Base-by-base conservation (phyloP, 2,888 invertebrate species). In the Hoplodrina blanda region DNA sequence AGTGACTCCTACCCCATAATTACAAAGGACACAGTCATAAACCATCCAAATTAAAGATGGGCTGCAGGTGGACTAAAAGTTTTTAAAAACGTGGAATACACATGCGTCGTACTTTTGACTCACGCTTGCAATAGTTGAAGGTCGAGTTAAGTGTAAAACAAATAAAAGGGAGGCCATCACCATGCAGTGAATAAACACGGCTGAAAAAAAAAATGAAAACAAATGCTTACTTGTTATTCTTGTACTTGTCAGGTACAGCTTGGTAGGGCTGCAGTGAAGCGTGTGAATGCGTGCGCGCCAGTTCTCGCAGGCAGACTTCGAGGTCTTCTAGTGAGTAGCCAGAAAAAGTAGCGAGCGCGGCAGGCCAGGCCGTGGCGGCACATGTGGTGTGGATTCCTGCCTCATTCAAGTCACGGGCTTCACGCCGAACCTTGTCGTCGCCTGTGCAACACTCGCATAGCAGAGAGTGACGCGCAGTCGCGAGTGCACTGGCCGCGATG, bases 221-320 rank as follows among this genome's bases (percentile, higher is more conserved):
- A 7, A 54, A 49, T 54, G 92, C 96, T 94, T 87, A 98, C 97
- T 98, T 98, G 91, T 96, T 97, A 82, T 94, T 96, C 92, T 97
- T 98, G 95, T 98, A 99, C 95, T 99, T 99, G 89, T 99, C 99
- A 81, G 97, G 97, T 80, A 99, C 98, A 60, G 99, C 98, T 91
- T 98, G 98, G 90, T 99, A 98, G 52, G 97, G 97, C 83, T 97
- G 96, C 53, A 93, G 95, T 10, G 96, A 91, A 4, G 98, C 98
- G 87, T 97, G 97, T 61, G 95, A 91, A 90, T 98, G 98, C 17
- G 98, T 97, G 84, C 97, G 96, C 69, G 97, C 97, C 71, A 99
- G 96, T 87, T 97, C 96, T 41, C 96, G 93, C 67, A 98, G 94
- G 79, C 98, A 97, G 20, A 96, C 94, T 78, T 96, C 96, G 69